These are phyloP conservation scores for Mormyrus iriodes DNA, from an alignment of 2,113 vertebrate genomes.

Conservation along the genomic window DNA sequence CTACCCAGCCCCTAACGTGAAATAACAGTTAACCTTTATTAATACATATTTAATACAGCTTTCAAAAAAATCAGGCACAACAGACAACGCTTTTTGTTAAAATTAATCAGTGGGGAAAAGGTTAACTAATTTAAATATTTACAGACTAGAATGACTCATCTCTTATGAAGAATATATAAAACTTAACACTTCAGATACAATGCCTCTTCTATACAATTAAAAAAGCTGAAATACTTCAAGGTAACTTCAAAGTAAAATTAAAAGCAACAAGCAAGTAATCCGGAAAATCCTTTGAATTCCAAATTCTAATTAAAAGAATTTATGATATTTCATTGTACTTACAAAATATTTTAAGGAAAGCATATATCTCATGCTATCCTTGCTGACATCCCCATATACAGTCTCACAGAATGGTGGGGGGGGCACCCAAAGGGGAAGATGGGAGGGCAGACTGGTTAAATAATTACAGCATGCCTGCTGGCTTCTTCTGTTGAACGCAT, in stretches of 20 bases:
- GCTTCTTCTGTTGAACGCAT: conserved; percentile 47
- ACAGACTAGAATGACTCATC: not conserved
- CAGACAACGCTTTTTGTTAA: not conserved
- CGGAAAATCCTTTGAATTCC: not conserved
- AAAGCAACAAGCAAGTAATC: not conserved
- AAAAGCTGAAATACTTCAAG: not conserved
- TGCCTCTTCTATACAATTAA: not conserved
- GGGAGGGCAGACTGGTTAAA: conserved; percentile 32
- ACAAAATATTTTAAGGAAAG: conserved; percentile 25
- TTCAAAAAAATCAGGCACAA: not conserved
- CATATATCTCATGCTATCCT: conserved; percentile 25
- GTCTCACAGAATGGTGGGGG: not conserved
- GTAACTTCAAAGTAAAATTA: not conserved
- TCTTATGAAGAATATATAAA: not conserved
- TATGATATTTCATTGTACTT: conserved; percentile 13
- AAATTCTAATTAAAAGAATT: not conserved
- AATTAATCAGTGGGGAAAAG: not conserved
- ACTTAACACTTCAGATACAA: not conserved
- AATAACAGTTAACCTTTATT: not conserved
- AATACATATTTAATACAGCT: not conserved
- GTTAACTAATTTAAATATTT: not conserved
- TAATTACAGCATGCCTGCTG: conserved; percentile 53
- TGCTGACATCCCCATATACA: not conserved
- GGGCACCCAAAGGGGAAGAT: not conserved
- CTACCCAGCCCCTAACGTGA: not conserved